Conservation (phyloP, 2,888 invertebrate species). For the Scaptomyza reducta region DNA sequence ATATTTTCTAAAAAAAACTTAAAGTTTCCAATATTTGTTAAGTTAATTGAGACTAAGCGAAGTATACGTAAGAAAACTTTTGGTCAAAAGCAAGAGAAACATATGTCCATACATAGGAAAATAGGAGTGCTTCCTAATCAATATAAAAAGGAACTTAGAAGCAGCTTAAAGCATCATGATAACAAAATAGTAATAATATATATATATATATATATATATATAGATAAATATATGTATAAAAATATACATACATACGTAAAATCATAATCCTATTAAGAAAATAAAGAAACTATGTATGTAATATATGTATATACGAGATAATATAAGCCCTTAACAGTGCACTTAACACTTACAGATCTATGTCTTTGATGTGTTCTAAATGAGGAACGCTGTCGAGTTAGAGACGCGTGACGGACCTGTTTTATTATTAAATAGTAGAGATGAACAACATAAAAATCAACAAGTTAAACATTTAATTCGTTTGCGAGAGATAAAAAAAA, state of each 20-base stretch:
- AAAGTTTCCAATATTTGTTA: constrained; percentile 2
- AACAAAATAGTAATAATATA: constrained; percentile 17
- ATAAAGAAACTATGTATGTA: constrained; percentile 46
- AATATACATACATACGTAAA: constrained; percentile 35
- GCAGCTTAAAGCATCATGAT: constrained; percentile 21
- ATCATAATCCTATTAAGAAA: constrained; percentile 48
- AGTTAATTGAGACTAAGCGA: constrained; percentile 25
- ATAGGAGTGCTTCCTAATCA: constrained; percentile 30
- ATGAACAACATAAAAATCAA: constrained; percentile 63
- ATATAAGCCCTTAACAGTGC: constrained; percentile 71
- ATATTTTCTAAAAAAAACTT: neutral
- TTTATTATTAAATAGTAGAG: constrained; percentile 72
- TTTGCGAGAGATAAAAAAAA: constrained; percentile 14
- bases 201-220: constrained; percentile 19
- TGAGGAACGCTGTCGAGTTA: constrained; percentile 88
- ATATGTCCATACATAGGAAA: constrained; percentile 6
- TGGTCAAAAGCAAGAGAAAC: constrained; percentile 11
- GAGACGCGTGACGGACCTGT: constrained; percentile 90
- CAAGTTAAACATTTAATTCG: constrained; percentile 41
- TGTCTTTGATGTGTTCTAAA: constrained; percentile 89
- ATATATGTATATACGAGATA: constrained; percentile 43
- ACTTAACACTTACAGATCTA: constrained; percentile 87
- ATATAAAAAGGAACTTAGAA: constrained; percentile 22
- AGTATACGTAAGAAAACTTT: neutral
- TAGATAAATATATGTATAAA: constrained; percentile 17